Conservation (phyloP, 2,797 vertebrate species). For the Bucorvus abyssinicus region DNA sequence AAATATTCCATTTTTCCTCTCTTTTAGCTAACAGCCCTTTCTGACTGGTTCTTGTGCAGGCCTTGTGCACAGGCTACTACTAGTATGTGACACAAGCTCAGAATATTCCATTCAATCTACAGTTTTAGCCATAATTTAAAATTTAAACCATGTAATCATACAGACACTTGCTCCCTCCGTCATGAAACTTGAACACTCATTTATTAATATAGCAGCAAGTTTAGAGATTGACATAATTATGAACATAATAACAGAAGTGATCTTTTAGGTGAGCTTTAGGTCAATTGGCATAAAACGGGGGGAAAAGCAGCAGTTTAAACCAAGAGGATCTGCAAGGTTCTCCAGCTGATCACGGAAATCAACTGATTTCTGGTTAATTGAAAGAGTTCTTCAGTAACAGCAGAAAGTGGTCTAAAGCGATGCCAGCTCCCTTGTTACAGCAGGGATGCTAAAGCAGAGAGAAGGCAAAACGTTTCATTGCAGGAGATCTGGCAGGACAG, state of each 20-base stretch:
- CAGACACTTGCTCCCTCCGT: background rate
- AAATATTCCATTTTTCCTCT: constrained; percentile 1
- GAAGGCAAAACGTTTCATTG: background rate
- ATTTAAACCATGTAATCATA: background rate
- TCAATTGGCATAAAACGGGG: background rate
- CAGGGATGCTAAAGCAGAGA: background rate
- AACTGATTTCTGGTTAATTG: background rate
- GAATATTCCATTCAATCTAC: background rate
- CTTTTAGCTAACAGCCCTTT: background rate
- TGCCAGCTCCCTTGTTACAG: background rate
- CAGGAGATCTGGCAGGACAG: background rate
- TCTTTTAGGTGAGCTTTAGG: background rate
- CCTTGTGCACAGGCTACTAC: background rate
- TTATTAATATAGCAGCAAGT: background rate
- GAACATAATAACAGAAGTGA: background rate
- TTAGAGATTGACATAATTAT: background rate
- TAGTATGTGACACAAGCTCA: background rate
- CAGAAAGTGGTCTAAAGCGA: background rate
- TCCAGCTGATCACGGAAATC: background rate
- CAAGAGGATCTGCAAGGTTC: background rate
- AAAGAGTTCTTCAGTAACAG: background rate
- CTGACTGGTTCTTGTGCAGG: background rate
- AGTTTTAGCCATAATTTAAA: background rate
- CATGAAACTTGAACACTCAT: background rate
- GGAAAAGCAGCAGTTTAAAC: background rate